Percentiles rank a stretch among this genome's conserved stretches.
phyloP scores from a whole-genome alignment of 92 coral and sea anemone genomes.

The Zoanthus sansibaricus region DNA sequence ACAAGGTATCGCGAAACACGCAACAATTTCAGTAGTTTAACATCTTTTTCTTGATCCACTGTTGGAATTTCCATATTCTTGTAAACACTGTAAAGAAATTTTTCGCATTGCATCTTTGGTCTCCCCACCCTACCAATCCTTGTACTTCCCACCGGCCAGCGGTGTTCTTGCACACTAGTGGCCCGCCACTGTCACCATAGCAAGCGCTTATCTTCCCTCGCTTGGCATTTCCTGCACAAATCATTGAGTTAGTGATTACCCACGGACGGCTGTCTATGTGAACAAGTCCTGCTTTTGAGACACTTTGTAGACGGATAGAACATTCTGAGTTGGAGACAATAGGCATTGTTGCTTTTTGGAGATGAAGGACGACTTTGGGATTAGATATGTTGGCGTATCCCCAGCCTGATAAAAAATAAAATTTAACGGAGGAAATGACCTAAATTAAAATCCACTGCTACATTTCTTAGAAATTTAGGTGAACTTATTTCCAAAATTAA shows the following conservation, averaged over 20 bases:
- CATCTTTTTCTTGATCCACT: slow-evolving; percentile 42
- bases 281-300: slow-evolving; percentile 13
- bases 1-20: background rate
- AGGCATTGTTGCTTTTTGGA: slow-evolving; percentile 46
- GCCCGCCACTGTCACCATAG: slow-evolving; percentile 66
- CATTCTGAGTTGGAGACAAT: slow-evolving; percentile 53
- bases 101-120: slow-evolving; percentile 20
- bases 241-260: slow-evolving; percentile 48
- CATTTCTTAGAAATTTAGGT: too few relatives aligned
- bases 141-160: slow-evolving; percentile 66
- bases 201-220: slow-evolving; percentile 41
- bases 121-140: slow-evolving; percentile 66
- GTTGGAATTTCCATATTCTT: slow-evolving; percentile 20
- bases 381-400: background rate
- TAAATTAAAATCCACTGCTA: too few relatives aligned
- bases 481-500: too few relatives aligned
- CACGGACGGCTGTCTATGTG: slow-evolving; percentile 42
- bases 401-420: background rate
- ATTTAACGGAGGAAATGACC: too few relatives aligned
- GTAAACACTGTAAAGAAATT: slow-evolving; percentile 55
- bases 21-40: background rate
- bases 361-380: background rate
- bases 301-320: slow-evolving; percentile 11
- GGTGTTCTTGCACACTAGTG: slow-evolving; percentile 56
- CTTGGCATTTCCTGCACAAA: slow-evolving; percentile 56